Evolutionary conservation across 1,140 invertebrate species (phyloP).

Genomic region (Coptotermes formosanus): DNA sequence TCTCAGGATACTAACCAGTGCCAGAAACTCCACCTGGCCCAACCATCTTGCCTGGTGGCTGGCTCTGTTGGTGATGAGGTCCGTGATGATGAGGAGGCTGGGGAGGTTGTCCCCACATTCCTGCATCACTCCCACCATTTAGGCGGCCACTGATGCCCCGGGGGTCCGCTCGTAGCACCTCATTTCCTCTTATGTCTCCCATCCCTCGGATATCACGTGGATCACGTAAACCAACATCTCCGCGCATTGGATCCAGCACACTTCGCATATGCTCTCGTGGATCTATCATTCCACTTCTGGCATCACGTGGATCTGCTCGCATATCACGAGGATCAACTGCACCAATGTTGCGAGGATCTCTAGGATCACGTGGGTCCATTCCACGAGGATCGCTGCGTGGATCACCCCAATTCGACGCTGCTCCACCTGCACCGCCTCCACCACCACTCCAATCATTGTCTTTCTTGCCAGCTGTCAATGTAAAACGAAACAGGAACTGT

Average conservation of each 20-base stretch:
- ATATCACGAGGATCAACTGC: constrained; percentile 30
- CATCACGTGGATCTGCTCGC: constrained; percentile 55
- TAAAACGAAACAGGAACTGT: background rate
- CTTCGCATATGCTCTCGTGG: constrained; percentile 63
- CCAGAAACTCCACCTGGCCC: constrained; percentile 37
- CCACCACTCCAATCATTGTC: constrained; percentile 45
- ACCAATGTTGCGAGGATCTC: constrained; percentile 29
- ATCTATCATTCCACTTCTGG: constrained; percentile 52
- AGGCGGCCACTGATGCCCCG: constrained; percentile 51
- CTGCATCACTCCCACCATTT: constrained; percentile 50
- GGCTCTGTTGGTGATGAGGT: constrained; percentile 51
- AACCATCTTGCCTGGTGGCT: constrained; percentile 50
- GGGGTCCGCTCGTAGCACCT: constrained; percentile 66
- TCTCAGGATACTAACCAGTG: constrained; percentile 32
- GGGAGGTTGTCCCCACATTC: constrained; percentile 76
- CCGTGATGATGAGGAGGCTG: constrained; percentile 52
- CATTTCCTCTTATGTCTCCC: constrained; percentile 45
- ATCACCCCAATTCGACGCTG: constrained; percentile 50
- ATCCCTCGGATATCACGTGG: constrained; percentile 22
- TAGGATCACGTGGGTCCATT: constrained; percentile 9
- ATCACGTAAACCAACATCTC: constrained; percentile 24
- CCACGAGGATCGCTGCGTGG: constrained; percentile 29
- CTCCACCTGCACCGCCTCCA: constrained; percentile 33
- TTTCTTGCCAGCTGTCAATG: constrained; percentile 43
- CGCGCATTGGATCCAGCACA: constrained; percentile 13